These are phyloP conservation scores for Pectinophora gossypiella DNA, from an alignment of 1,140 invertebrate species.

Conservation along the genomic window DNA sequence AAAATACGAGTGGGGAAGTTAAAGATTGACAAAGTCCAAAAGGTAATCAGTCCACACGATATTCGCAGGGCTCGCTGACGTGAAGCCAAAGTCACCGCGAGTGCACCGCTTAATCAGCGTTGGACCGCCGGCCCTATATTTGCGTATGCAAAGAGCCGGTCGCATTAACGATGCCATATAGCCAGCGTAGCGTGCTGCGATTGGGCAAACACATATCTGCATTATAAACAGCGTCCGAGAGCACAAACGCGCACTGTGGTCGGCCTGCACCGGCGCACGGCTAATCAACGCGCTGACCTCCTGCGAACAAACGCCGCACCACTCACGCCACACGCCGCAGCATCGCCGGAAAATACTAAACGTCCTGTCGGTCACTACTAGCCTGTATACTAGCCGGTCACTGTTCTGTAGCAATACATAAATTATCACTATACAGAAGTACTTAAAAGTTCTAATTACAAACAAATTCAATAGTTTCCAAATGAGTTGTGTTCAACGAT, in stretches of 20 bases:
- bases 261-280: constrained; percentile 67
- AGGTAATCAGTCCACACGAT: constrained; percentile 52
- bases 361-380: no score
- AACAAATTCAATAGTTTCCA: no score
- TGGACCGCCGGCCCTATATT: constrained; percentile 69
- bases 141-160: constrained; percentile 75
- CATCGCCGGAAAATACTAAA: neutral
- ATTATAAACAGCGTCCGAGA: constrained; percentile 74
- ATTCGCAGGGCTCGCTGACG: constrained; percentile 53
- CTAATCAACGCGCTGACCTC: constrained; percentile 73
- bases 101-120: constrained; percentile 69
- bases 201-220: constrained; percentile 76
- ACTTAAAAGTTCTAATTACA: no score
- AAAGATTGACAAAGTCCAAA: constrained; percentile 14
- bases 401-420: no score
- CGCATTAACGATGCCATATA: constrained; percentile 76
- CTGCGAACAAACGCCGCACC: constrained; percentile 53
- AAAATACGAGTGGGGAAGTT: neutral
- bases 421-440: no score
- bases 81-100: constrained; percentile 52
- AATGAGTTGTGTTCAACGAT: no score
- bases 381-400: no score
- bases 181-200: constrained; percentile 72
- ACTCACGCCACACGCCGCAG: constrained; percentile 35
- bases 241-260: constrained; percentile 73